phyloP scores from a whole-genome alignment of 2,888 invertebrate genomes.

The Sphinx pinastri region DNA sequence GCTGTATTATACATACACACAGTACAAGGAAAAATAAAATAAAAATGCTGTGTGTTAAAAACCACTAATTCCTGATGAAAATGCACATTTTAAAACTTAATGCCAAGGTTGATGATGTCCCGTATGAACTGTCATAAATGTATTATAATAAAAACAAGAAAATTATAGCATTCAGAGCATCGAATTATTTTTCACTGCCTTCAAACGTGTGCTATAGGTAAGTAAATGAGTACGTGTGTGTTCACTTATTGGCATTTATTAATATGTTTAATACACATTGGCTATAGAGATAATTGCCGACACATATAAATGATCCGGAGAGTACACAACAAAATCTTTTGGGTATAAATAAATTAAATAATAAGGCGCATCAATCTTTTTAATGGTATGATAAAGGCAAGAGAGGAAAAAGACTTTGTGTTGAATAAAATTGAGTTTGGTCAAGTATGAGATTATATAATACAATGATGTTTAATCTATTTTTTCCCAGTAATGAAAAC shows the following conservation, averaged over 20 bases:
- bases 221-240: neutral
- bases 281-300: constrained; percentile 19
- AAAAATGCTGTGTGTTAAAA: neutral
- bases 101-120: neutral
- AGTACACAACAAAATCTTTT: constrained; percentile 23
- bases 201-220: neutral
- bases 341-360: constrained; percentile 23
- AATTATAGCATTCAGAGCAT: neutral
- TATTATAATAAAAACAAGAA: neutral
- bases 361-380: constrained; percentile 24
- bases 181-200: neutral
- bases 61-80: neutral
- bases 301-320: constrained; percentile 16
- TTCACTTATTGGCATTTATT: constrained; percentile 19
- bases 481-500: constrained; percentile 9
- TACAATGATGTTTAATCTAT: constrained; percentile 20
- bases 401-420: constrained; percentile 5
- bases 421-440: constrained; percentile 9
- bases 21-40: neutral
- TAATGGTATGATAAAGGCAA: constrained; percentile 23
- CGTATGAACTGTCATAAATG: neutral
- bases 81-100: neutral
- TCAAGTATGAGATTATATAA: neutral
- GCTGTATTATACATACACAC: constrained; percentile 22
- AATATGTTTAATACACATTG: constrained; percentile 22